Evolutionary conservation across 2,113 vertebrate species (phyloP).

Genomic region (Mustelus asterias): DNA sequence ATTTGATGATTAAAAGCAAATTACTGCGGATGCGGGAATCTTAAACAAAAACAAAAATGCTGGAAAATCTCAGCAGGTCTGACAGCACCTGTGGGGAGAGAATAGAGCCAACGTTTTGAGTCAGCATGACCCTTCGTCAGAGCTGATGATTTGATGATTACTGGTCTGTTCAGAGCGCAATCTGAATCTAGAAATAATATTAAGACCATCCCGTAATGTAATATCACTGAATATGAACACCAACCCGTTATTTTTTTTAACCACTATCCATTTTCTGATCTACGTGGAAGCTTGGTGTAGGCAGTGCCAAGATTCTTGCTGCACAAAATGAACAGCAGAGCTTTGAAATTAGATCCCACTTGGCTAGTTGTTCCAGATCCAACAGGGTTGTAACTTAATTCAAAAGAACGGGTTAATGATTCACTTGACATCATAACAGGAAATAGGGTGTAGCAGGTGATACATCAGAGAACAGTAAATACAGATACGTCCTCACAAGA

Average conservation of each 20-base stretch:
- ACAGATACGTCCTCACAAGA: not conserved
- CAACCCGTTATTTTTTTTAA: not conserved
- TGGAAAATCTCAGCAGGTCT: too few relatives aligned
- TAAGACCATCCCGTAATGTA: not conserved
- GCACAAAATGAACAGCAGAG: not conserved
- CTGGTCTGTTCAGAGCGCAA: not conserved
- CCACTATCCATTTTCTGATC: too few relatives aligned
- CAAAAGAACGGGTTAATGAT: not conserved
- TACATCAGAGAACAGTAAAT: not conserved
- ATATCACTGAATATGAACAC: not conserved
- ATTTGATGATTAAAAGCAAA: not conserved
- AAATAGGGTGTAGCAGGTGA: not conserved
- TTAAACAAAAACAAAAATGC: too few relatives aligned
- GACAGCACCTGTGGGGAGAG: too few relatives aligned
- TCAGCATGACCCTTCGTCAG: too few relatives aligned
- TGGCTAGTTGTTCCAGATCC: not conserved
- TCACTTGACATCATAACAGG: slow-evolving; percentile 7
- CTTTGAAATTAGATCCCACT: slow-evolving; percentile 3
- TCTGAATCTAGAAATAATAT: not conserved
- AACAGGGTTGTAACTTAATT: not conserved
- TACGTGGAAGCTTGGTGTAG: not conserved
- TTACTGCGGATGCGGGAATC: too few relatives aligned
- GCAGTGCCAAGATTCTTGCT: not conserved
- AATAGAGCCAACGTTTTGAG: too few relatives aligned
- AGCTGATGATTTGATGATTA: not conserved